phyloP scores from a whole-genome alignment of 2,888 invertebrate genomes.

The Chymomyza caudatula region DNA sequence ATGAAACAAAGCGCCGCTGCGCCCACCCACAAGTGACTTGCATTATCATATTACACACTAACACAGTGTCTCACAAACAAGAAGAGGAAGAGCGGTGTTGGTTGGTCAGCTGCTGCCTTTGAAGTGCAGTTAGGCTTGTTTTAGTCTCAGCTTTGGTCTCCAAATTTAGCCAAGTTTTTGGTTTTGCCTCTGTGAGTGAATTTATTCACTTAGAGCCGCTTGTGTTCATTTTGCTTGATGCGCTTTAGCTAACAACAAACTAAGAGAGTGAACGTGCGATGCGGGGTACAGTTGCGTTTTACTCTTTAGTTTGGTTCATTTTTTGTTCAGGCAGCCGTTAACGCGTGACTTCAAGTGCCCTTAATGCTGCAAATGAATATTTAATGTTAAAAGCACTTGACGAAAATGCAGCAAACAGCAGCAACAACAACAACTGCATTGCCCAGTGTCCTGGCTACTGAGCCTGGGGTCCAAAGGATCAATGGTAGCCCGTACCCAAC shows the following conservation, averaged over 20 bases:
- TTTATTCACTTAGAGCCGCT: constrained; percentile 66
- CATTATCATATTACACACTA: not conserved
- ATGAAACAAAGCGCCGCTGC: constrained; percentile 9
- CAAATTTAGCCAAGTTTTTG: not conserved
- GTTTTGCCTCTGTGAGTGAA: constrained; percentile 16
- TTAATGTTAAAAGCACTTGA: constrained; percentile 73
- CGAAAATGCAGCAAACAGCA: constrained; percentile 62
- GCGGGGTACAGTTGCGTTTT: constrained; percentile 13
- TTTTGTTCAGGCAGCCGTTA: constrained; percentile 42
- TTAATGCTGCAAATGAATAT: constrained; percentile 74
- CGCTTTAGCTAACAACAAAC: constrained; percentile 32
- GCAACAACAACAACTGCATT: constrained; percentile 16
- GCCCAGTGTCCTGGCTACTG: not conserved
- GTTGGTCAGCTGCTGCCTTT: constrained; percentile 27
- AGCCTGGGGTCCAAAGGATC: not conserved
- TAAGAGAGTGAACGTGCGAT: not conserved
- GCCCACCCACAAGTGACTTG: not conserved
- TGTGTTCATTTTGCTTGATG: constrained; percentile 69
- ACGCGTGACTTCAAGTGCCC: constrained; percentile 72
- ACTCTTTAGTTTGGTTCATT: constrained; percentile 9
- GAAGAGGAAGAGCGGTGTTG: constrained; percentile 3
- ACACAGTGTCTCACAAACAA: not conserved
- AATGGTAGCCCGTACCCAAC: constrained; percentile 23
- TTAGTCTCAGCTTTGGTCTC: not conserved
- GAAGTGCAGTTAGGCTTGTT: not conserved